Evolutionary conservation across 2,888 invertebrate species (phyloP), one percentile per base, ranked within the genome.

Genomic region (Eulithis testata): DNA sequence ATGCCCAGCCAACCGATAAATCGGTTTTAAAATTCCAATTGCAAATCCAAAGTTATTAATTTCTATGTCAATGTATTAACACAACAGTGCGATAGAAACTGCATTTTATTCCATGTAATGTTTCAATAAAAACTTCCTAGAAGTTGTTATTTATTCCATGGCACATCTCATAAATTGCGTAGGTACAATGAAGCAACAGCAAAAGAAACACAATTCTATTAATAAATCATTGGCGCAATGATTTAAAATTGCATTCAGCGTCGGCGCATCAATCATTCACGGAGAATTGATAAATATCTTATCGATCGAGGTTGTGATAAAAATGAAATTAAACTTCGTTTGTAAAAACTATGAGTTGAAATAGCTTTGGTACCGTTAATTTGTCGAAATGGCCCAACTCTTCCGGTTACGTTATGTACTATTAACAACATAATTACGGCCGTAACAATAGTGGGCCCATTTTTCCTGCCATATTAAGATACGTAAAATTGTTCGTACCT

Each of bases 161-260:
- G 37, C 40, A 47, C n/a, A 36, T 43, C 57, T 36, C 47, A 65
- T 71, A 69, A 66, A 64, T 71, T 65, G 60, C 52, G 54, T 50
- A 31, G 31, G 6, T 31, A 47, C 54, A 49, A 58, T 65, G 60
- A 60, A 53, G 60, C 69, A 68, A 68, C 52, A 8, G 58, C 49
- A 31, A 40, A 61, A 58, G 59, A 60, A 54, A 36, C 57, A 57
- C 54, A 62, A 66, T 45, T 66, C 57, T 59, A 63, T 61, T 63
- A 68, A 68, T 72, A 71, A 72, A 72, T 68, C 71, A 69, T 69
- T 44, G 69, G 53, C 49, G 67, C 64, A 68, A 69, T 68, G 65
- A 66, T 69, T 67, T 64, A 60, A 69, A 69, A 55, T 65, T 44
- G 60, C 66, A 45, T 43, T 21, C 53, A 56, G 51, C 52, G 65